Evolutionary conservation across 2,113 vertebrate genomes (phyloP), one percentile per base, ranked within the genome.

Genomic region (Chamaea fasciata): DNA sequence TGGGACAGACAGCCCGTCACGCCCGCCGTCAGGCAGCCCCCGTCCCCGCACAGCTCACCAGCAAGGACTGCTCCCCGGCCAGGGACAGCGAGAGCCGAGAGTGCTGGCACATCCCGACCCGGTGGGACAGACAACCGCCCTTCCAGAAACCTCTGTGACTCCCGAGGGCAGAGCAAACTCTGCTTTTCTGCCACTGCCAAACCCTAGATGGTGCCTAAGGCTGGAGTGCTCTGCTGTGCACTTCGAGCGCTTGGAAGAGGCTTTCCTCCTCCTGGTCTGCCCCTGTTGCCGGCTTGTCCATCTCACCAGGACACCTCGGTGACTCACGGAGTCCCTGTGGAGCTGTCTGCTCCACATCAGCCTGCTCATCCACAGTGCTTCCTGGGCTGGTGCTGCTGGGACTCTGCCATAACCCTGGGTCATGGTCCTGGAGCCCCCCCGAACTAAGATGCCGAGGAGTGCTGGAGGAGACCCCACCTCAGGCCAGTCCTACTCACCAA

Each of bases 401-500:
- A 13, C 4, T 6, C 33, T 55, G 26, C 41, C 78, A 9, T 2
- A 27, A 20, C 23, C 14, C 1, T 0, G 24, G 22, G 63, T 57
- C 19, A 20, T 22, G 21, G 47, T 57, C 20, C 65, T 14, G 28
- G n/a, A 64, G 24, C 6, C 15, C 7, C 28, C 13, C 17, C 1
- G 6, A 28, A 3, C 41, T 28, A n/a, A 60, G 10, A 9, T 0
- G 3, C 6, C 9, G 37, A 19, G 5, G 1, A 52, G 12, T 37
- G 50, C 42, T 50, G 46, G 23, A 69, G 31, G 35, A 37, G 16
- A 26, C 8, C 42, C 13, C 17, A 24, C 15, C 28, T 12, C 7
- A 0, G 22, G 18, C 31, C 52, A 39, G 24, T 50, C 33, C 74
- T 62, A 98, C 98, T 98, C 98, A 99, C 98, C 98, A 52, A 99